Evolutionary conservation across 2,113 vertebrate species (phyloP).

Genomic region (Thalassarche chlororhynchos): DNA sequence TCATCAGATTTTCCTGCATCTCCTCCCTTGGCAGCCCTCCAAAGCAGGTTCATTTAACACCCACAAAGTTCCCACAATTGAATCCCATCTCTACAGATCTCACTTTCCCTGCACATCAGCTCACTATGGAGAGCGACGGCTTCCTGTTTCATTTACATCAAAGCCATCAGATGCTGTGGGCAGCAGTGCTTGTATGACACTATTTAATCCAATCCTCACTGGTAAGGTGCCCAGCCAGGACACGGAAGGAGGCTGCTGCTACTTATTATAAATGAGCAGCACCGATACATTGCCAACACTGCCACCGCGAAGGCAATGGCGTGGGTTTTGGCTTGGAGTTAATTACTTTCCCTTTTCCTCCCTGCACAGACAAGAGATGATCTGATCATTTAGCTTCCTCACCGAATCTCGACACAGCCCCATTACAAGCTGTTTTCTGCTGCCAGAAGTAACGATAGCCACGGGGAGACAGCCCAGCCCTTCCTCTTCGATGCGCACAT

Average conservation of each 20-base stretch:
- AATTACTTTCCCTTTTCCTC: background rate
- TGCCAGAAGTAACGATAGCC: background rate
- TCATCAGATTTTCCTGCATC: conserved; percentile 58
- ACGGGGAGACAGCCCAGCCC: background rate
- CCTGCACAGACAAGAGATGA: background rate
- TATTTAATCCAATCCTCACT: conserved; percentile 5
- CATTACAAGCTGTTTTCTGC: background rate
- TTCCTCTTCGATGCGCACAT: background rate
- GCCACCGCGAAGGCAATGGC: background rate
- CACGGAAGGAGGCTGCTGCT: background rate
- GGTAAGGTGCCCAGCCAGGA: background rate
- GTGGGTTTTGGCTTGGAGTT: background rate
- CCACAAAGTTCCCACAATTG: conserved; percentile 54
- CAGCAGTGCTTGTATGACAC: background rate
- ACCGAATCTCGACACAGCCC: fast-evolving
- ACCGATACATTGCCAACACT: background rate
- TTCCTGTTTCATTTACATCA: conserved; percentile 44
- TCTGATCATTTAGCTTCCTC: background rate
- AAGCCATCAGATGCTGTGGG: conserved; percentile 7
- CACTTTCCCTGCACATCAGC: conserved; percentile 34
- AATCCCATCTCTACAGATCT: conserved; percentile 38
- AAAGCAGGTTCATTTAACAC: conserved; percentile 70
- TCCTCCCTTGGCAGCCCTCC: conserved; percentile 56
- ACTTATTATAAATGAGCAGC: background rate
- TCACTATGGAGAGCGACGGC: background rate